phyloP scores from a whole-genome alignment of 2,113 vertebrate genomes.

The Protobothrops flavoviridis region DNA sequence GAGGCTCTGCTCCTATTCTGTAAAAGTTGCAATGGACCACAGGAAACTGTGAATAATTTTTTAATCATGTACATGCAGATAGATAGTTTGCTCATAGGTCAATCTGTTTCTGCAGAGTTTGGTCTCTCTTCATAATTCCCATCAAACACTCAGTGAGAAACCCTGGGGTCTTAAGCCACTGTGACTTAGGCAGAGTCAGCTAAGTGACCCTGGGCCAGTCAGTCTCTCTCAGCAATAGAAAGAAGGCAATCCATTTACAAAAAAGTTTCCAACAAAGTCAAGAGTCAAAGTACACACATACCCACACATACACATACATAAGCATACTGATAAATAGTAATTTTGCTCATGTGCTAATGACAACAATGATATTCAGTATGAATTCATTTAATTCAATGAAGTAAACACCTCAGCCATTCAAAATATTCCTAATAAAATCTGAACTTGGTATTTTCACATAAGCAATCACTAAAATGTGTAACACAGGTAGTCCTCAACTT shows the following conservation, averaged over 20 bases:
- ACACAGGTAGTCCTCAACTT: neutral
- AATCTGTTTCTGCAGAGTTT: neutral
- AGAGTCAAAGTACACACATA: neutral
- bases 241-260: neutral
- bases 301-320: neutral
- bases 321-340: neutral
- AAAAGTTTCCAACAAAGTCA: too few species aligned
- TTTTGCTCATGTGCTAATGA: neutral
- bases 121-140: neutral
- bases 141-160: neutral
- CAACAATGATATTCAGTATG: neutral
- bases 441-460: neutral
- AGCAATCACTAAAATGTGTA: neutral
- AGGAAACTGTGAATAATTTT: neutral
- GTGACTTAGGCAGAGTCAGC: neutral
- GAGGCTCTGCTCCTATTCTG: neutral
- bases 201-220: neutral
- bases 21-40: neutral
- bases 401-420: neutral
- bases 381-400: neutral
- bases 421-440: neutral
- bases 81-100: neutral
- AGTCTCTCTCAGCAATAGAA: neutral
- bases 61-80: neutral
- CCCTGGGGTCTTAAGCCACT: neutral